Evolutionary conservation across 2,888 invertebrate species (phyloP).

Genomic region (Latheticus oryzae): DNA sequence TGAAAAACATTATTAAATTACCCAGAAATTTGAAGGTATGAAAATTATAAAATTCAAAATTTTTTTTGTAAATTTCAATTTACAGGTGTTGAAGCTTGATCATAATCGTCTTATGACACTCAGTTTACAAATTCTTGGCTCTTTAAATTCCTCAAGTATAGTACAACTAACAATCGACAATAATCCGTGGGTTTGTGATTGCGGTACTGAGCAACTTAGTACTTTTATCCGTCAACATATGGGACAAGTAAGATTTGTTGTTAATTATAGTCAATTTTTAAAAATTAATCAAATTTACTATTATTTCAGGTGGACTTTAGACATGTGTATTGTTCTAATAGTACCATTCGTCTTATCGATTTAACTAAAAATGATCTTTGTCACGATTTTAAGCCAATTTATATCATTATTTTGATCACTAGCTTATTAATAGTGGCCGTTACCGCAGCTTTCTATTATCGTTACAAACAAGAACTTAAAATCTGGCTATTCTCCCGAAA

Average conservation of each 20-base stretch:
- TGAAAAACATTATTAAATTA: background rate
- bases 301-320: constrained; percentile 51
- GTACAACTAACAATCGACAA: constrained; percentile 1
- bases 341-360: constrained; percentile 52
- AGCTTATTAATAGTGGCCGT: constrained; percentile 56
- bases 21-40: constrained; percentile 4
- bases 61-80: too few relatives aligned
- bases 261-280: background rate
- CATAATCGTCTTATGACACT: constrained; percentile 3
- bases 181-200: constrained; percentile 24
- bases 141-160: constrained; percentile 1
- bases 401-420: background rate
- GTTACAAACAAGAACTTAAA: constrained; percentile 72
- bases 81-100: constrained; percentile 9
- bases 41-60: too few relatives aligned
- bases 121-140: background rate
- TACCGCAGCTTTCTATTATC: constrained; percentile 66
- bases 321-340: constrained; percentile 52
- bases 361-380: constrained; percentile 54
- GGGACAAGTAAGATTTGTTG: constrained; percentile 5
- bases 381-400: constrained; percentile 46
- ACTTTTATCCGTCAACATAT: constrained; percentile 11
- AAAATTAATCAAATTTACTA: background rate
- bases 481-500: constrained; percentile 74
- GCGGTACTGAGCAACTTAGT: constrained; percentile 4